These are phyloP conservation scores for Vulpes lagopus DNA, from an alignment of 2,113 vertebrate genomes.

Conservation along the genomic window DNA sequence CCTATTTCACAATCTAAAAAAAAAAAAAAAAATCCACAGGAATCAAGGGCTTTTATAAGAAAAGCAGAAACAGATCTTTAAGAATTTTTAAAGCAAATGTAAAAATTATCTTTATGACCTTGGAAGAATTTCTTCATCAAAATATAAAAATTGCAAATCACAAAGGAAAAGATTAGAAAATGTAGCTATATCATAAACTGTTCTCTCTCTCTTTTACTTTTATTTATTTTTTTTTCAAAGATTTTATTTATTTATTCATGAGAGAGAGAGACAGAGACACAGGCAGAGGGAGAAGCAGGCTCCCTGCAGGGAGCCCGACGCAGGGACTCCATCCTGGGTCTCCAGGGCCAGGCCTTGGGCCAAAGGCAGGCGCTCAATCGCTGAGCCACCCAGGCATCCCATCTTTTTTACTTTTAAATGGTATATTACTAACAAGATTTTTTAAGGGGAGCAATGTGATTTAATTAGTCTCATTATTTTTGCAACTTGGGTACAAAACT, in stretches of 20 bases:
- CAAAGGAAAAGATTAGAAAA: neutral
- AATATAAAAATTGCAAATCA: conserved; percentile 9
- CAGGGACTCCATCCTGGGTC: no score
- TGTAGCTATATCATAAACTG: neutral
- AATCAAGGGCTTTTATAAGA: neutral
- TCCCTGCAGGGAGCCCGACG: no score
- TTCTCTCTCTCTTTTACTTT: neutral
- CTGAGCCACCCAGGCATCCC: no score
- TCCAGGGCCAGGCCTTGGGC: no score
- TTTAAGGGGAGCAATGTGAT: neutral
- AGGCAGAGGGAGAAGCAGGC: no score
- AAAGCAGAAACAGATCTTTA: neutral
- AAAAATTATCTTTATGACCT: neutral
- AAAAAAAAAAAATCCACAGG: neutral
- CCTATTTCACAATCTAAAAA: neutral
- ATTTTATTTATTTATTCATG: no score
- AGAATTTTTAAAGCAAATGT: neutral
- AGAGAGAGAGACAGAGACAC: no score
- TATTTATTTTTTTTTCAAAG: neutral
- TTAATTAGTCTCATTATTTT: conserved; percentile 50
- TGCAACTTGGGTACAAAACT: neutral
- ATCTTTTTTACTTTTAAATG: neutral
- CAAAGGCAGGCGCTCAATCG: no score
- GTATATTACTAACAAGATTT: neutral
- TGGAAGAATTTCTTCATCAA: conserved; percentile 21